Conservation (phyloP, 2,797 vertebrate genomes). For the Microtus agrestis region DNA sequence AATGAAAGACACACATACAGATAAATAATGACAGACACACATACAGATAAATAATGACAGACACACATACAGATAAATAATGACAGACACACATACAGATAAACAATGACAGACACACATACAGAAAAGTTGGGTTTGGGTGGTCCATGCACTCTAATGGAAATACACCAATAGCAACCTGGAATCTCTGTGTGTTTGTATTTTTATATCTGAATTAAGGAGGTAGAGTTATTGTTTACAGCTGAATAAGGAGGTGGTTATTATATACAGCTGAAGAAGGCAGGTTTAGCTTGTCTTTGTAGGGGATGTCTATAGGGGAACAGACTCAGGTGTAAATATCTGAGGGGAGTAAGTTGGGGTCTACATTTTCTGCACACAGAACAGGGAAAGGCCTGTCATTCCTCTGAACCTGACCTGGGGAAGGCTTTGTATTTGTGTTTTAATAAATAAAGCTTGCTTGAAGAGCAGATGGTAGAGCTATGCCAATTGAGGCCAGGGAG, state of each 20-base stretch:
- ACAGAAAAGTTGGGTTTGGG: background rate
- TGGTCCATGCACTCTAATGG: background rate
- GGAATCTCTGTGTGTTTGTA: background rate
- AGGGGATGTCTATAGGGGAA: no score
- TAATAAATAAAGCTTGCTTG: no score
- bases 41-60: no score
- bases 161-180: background rate
- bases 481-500: no score
- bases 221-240: background rate
- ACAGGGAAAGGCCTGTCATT: background rate
- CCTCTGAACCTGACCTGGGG: background rate
- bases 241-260: background rate
- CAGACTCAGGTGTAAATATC: background rate
- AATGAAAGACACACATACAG: no score
- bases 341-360: background rate
- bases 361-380: background rate
- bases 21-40: no score
- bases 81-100: background rate
- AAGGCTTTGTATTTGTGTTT: no score
- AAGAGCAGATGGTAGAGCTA: no score
- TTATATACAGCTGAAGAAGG: background rate
- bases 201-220: background rate
- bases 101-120: background rate
- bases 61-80: no score
- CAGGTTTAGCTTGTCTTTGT: background rate